phyloP scores from a whole-genome alignment of 1,140 invertebrate genomes.

The Brachionus angularis region DNA sequence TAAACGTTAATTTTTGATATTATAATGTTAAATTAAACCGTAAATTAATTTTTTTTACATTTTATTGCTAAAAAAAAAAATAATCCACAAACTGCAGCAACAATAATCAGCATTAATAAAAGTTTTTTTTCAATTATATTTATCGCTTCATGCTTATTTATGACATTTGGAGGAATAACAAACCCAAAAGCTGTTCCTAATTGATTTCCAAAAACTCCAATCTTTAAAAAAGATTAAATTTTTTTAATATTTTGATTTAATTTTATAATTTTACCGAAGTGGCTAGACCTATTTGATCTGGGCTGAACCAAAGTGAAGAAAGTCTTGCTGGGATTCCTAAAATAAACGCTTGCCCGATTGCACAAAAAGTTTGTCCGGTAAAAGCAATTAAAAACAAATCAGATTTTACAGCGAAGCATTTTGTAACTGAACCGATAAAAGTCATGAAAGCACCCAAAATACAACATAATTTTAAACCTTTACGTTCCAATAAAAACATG shows the following conservation, averaged over 20 bases:
- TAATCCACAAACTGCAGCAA: slow-evolving; percentile 69
- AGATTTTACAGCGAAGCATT: slow-evolving; percentile 71
- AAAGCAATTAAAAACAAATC: slow-evolving; percentile 80
- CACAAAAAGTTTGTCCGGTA: slow-evolving; percentile 80
- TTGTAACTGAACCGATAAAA: slow-evolving; percentile 84
- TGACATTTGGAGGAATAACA: slow-evolving; percentile 77
- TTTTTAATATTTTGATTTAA: not conserved
- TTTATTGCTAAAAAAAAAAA: slow-evolving; percentile 72
- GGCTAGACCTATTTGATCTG: slow-evolving; percentile 83
- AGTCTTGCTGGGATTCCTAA: slow-evolving; percentile 83
- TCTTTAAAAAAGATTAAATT: slow-evolving; percentile 12
- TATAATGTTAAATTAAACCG: slow-evolving; percentile 57
- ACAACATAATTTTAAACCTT: slow-evolving; percentile 76
- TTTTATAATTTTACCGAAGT: slow-evolving; percentile 74
- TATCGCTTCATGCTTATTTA: slow-evolving; percentile 56
- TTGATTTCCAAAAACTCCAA: slow-evolving; percentile 82
- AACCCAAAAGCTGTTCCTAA: slow-evolving; percentile 86
- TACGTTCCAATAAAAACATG: slow-evolving; percentile 80
- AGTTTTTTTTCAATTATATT: slow-evolving; percentile 63
- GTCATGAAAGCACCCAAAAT: slow-evolving; percentile 81
- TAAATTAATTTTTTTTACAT: slow-evolving; percentile 64
- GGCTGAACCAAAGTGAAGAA: slow-evolving; percentile 94
- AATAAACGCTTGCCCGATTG: slow-evolving; percentile 76
- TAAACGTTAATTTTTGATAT: slow-evolving; percentile 33
- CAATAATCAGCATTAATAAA: slow-evolving; percentile 72